Evolutionary conservation across 1,140 invertebrate genomes (phyloP).

Genomic region (Bathynomus jamesi): DNA sequence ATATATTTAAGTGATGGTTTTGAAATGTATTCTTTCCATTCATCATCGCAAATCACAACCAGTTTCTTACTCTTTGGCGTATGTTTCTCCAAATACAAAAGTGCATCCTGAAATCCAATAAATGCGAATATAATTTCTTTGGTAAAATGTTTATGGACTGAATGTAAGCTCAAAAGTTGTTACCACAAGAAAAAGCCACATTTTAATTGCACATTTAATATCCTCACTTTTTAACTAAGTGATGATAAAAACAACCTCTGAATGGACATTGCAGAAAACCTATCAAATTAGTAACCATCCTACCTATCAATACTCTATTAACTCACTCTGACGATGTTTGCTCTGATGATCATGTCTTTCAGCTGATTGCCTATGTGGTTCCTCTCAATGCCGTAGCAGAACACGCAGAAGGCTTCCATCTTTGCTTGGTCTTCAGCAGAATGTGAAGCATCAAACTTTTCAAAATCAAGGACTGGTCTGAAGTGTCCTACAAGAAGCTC

Average conservation of each 20-base stretch:
- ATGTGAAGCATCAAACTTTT: slow-evolving; percentile 80
- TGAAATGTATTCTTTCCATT: slow-evolving; percentile 92
- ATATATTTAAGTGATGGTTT: slow-evolving; percentile 89
- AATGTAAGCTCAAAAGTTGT: too few relatives aligned
- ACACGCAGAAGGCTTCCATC: slow-evolving; percentile 82
- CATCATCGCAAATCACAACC: slow-evolving; percentile 77
- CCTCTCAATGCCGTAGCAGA: slow-evolving; percentile 82
- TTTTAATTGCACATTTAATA: too few relatives aligned
- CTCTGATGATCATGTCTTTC: slow-evolving; percentile 82
- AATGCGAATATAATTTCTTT: too few relatives aligned
- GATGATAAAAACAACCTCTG: too few relatives aligned
- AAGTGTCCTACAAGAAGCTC: slow-evolving; percentile 85
- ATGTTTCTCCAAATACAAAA: slow-evolving; percentile 50
- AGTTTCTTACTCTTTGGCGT: slow-evolving; percentile 78
- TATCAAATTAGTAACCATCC: too few relatives aligned
- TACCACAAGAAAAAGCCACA: too few relatives aligned
- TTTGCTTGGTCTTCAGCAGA: slow-evolving; percentile 53
- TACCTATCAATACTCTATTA: too few relatives aligned
- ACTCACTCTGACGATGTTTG: slow-evolving; percentile 77
- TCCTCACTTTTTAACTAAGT: too few relatives aligned
- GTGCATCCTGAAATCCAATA: slow-evolving; percentile 32
- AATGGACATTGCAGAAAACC: too few relatives aligned
- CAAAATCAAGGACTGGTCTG: slow-evolving; percentile 73
- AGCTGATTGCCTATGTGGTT: slow-evolving; percentile 86
- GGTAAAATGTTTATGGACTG: too few relatives aligned